Evolutionary conservation across 2,113 vertebrate species (phyloP).

Genomic region (Rafetus swinhoei): DNA sequence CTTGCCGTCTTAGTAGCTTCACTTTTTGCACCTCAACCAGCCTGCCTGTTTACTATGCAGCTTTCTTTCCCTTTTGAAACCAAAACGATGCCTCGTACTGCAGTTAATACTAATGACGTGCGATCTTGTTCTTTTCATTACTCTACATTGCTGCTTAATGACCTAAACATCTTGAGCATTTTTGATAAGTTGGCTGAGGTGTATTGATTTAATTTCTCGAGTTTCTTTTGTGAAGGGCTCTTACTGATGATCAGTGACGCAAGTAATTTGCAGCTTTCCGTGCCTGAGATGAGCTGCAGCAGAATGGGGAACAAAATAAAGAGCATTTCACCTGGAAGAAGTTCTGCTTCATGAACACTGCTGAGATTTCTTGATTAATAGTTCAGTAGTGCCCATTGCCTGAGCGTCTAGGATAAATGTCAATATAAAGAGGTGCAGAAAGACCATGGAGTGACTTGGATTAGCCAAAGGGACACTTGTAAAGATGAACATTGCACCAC

Average conservation of each 20-base stretch:
- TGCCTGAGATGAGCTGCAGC: neutral
- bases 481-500: neutral
- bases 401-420: neutral
- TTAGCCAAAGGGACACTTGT: neutral
- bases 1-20: neutral
- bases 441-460: neutral
- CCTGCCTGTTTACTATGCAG: neutral
- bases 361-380: neutral
- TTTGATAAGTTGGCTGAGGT: conserved; percentile 51
- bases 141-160: conserved; percentile 48
- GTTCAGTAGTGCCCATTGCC: neutral
- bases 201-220: conserved; percentile 20
- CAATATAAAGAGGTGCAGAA: neutral
- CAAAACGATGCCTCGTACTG: neutral
- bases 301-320: neutral
- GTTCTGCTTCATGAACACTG: neutral
- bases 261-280: neutral
- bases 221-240: conserved; percentile 45
- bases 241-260: conserved; percentile 3
- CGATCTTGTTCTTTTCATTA: neutral
- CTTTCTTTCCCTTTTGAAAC: neutral
- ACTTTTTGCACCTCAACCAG: neutral
- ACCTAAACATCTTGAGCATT: conserved; percentile 42
- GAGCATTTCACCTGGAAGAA: accelerated
- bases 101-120: neutral